These are phyloP conservation scores for Maylandia zebra DNA, from an alignment of 2,113 vertebrate genomes.

Conservation along the genomic window DNA sequence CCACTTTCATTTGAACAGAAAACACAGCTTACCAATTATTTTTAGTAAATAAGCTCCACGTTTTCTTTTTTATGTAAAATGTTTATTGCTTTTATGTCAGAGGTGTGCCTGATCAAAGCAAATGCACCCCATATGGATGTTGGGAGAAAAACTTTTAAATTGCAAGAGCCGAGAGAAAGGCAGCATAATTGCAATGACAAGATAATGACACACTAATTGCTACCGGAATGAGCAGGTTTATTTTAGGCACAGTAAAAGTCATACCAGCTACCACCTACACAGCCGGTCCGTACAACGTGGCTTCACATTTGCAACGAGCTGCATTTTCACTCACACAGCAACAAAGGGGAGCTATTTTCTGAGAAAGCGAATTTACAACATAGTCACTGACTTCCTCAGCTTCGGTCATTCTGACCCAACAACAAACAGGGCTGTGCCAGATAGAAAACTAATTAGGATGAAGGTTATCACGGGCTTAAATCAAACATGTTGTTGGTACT, in stretches of 20 bases:
- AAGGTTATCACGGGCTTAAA: slow-evolving; percentile 21
- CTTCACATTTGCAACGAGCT: neutral
- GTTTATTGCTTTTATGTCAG: neutral
- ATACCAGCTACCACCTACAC: slow-evolving; percentile 30
- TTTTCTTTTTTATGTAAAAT: neutral
- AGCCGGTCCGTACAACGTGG: neutral
- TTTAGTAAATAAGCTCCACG: neutral
- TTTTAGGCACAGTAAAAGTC: slow-evolving; percentile 50
- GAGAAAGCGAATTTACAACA: slow-evolving; percentile 1
- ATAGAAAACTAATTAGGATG: slow-evolving; percentile 45
- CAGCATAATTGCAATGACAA: slow-evolving; percentile 30
- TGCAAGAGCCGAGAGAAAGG: neutral
- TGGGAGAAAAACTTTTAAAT: neutral
- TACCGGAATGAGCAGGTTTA: slow-evolving; percentile 45
- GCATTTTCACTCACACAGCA: neutral
- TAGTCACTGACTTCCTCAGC: slow-evolving; percentile 38
- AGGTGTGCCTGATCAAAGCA: neutral
- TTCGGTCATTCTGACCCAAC: slow-evolving; percentile 19
- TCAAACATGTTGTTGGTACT: slow-evolving; percentile 44
- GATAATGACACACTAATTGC: slow-evolving; percentile 58
- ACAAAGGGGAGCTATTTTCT: neutral
- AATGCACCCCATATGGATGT: neutral
- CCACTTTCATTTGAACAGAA: neutral
- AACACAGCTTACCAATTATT: neutral
- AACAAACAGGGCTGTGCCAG: slow-evolving; percentile 22